Evolutionary conservation across 2,888 invertebrate genomes (phyloP).

Genomic region (Elmis aenea): DNA sequence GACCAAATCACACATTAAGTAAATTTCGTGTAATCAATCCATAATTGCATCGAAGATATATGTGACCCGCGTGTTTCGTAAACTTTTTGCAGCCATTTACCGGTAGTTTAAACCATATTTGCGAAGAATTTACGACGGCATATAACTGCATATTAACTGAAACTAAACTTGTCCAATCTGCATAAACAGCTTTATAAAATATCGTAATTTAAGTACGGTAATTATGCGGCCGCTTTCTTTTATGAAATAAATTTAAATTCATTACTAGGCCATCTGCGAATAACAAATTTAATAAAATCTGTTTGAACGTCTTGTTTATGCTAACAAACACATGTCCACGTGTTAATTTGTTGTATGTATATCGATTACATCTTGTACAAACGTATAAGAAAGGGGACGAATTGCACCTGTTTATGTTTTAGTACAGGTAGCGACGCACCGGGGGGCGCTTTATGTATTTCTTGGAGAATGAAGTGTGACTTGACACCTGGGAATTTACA

Average conservation of each 20-base stretch:
- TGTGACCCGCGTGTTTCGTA: too few relatives aligned
- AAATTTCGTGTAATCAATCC: too few relatives aligned
- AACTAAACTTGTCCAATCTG: constrained; percentile 28
- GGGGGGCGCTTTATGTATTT: constrained; percentile 15
- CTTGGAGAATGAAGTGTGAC: constrained; percentile 20
- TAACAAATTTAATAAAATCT: constrained; percentile 35
- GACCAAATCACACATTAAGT: too few relatives aligned
- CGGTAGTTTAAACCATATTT: too few relatives aligned
- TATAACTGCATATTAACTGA: constrained; percentile 7
- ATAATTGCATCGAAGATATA: too few relatives aligned
- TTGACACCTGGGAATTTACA: constrained; percentile 23
- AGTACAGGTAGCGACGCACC: constrained; percentile 23
- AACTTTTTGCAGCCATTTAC: too few relatives aligned
- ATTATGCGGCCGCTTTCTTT: constrained; percentile 34
- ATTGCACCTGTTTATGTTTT: constrained; percentile 27
- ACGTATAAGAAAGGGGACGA: constrained; percentile 18
- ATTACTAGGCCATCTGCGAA: constrained; percentile 36
- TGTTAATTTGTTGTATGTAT: constrained; percentile 34
- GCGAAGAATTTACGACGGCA: too few relatives aligned
- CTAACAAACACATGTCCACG: constrained; percentile 34
- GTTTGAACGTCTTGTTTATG: constrained; percentile 35
- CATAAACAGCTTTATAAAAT: constrained; percentile 33
- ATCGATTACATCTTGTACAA: constrained; percentile 32
- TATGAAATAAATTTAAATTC: constrained; percentile 37
- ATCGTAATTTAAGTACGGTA: constrained; percentile 36